Conservation (phyloP, 2,888 invertebrate species). For the Glaucopsyche alexis region DNA sequence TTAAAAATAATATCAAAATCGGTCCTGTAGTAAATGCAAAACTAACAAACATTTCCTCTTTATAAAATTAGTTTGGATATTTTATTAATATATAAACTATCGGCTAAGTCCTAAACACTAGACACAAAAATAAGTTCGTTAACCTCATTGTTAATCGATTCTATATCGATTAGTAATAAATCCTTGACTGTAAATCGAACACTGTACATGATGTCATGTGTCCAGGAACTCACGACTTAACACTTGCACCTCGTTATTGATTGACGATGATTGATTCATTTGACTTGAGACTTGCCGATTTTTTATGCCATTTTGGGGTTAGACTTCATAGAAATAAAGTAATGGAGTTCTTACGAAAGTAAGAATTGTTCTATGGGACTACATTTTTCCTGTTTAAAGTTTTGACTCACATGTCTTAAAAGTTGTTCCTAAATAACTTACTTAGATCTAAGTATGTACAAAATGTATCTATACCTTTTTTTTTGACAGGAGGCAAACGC, state of each 20-base stretch:
- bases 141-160: conserved; percentile 9
- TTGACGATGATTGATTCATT: conserved; percentile 19
- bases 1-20: too few species aligned
- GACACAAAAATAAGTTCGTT: neutral
- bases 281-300: neutral
- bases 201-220: conserved; percentile 50
- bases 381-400: neutral
- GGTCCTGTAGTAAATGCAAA: too few species aligned
- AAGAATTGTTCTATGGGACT: neutral
- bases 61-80: too few species aligned
- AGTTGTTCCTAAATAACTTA: too few species aligned
- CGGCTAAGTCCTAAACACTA: too few species aligned
- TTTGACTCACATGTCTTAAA: neutral
- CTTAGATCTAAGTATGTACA: too few species aligned
- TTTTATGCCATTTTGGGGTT: neutral
- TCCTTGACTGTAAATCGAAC: conserved; percentile 48
- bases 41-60: too few species aligned
- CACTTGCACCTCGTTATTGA: conserved; percentile 21
- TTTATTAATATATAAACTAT: too few species aligned
- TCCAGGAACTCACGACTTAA: conserved; percentile 47
- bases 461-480: too few species aligned
- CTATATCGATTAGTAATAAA: conserved; percentile 22
- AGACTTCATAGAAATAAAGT: neutral
- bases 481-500: too few species aligned
- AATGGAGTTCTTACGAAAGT: neutral